Conservation (phyloP, 1,140 invertebrate species). For the Hycleus cichorii region DNA sequence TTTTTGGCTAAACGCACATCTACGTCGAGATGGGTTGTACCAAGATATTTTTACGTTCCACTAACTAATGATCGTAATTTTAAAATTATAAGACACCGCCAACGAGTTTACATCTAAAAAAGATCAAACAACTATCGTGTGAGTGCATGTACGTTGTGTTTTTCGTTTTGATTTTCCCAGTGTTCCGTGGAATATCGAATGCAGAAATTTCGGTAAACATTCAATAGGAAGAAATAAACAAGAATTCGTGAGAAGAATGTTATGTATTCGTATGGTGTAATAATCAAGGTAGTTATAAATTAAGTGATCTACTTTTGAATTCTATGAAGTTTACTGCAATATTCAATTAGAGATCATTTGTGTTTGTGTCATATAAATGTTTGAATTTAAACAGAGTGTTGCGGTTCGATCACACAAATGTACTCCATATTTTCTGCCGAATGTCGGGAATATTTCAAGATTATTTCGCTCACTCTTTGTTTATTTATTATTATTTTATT, state of each 20-base stretch:
- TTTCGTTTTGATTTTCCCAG: not conserved
- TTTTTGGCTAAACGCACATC: slow-evolving; percentile 12
- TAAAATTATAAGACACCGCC: slow-evolving; percentile 14
- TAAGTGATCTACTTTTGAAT: not conserved
- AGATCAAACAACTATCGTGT: not conserved
- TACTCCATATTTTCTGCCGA: too few species aligned
- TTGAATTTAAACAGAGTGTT: too few species aligned
- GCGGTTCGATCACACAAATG: too few species aligned
- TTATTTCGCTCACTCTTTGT: too few species aligned
- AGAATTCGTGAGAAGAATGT: slow-evolving; percentile 5
- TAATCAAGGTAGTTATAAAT: slow-evolving; percentile 7
- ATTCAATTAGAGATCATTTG: too few species aligned
- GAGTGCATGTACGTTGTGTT: slow-evolving; percentile 3
- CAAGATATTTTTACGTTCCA: slow-evolving; percentile 15
- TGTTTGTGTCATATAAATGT: too few species aligned
- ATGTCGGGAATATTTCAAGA: too few species aligned
- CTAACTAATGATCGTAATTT: slow-evolving; percentile 13
- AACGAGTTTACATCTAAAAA: slow-evolving; percentile 10
- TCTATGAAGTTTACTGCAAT: too few species aligned
- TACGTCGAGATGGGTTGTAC: slow-evolving; percentile 14
- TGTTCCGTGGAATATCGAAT: too few species aligned
- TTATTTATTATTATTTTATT: too few species aligned
- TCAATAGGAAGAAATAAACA: slow-evolving; percentile 2
- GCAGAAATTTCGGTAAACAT: not conserved
- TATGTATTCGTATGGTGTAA: slow-evolving; percentile 13